phyloP scores from a whole-genome alignment of 2,888 invertebrate genomes.

The Cetonia aurata region DNA sequence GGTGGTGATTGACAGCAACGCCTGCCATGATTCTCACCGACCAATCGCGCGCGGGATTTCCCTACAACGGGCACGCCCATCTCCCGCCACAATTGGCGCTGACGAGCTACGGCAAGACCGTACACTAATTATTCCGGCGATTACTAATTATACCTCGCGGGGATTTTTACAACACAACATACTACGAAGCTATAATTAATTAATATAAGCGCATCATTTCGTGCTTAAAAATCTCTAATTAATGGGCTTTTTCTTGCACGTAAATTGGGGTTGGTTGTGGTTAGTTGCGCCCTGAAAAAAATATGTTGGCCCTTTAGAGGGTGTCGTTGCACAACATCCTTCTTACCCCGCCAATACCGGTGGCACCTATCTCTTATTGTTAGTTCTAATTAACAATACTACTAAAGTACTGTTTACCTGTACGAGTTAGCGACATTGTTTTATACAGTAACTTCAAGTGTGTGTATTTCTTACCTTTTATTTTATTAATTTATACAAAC shows the following conservation, averaged over 20 bases:
- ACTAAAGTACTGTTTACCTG: slow-evolving; percentile 38
- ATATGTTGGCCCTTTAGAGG: slow-evolving; percentile 35
- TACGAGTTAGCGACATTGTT: slow-evolving; percentile 20
- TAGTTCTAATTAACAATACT: slow-evolving; percentile 40
- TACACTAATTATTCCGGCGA: slow-evolving; percentile 54
- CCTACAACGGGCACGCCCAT: slow-evolving; percentile 50
- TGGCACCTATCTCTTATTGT: slow-evolving; percentile 22
- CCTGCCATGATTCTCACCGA: slow-evolving; percentile 63
- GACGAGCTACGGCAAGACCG: slow-evolving; percentile 47
- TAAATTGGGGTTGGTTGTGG: slow-evolving; percentile 48
- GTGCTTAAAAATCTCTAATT: slow-evolving; percentile 65
- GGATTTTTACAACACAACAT: slow-evolving; percentile 65
- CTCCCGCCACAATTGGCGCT: slow-evolving; percentile 50
- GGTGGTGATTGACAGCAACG: slow-evolving; percentile 64
- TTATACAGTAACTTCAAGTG: slow-evolving; percentile 23
- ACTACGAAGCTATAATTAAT: slow-evolving; percentile 66
- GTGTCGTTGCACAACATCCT: slow-evolving; percentile 36
- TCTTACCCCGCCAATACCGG: slow-evolving; percentile 15
- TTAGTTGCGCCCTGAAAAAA: slow-evolving; percentile 34
- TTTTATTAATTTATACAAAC: slow-evolving; percentile 16
- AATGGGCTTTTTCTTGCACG: slow-evolving; percentile 55
- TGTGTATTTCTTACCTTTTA: slow-evolving; percentile 18
- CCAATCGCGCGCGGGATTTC: slow-evolving; percentile 59
- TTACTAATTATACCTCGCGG: slow-evolving; percentile 67
- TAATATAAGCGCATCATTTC: slow-evolving; percentile 66